Evolutionary conservation across 2,888 invertebrate genomes (phyloP).

Genomic region (Zygothrica quintamaculata): DNA sequence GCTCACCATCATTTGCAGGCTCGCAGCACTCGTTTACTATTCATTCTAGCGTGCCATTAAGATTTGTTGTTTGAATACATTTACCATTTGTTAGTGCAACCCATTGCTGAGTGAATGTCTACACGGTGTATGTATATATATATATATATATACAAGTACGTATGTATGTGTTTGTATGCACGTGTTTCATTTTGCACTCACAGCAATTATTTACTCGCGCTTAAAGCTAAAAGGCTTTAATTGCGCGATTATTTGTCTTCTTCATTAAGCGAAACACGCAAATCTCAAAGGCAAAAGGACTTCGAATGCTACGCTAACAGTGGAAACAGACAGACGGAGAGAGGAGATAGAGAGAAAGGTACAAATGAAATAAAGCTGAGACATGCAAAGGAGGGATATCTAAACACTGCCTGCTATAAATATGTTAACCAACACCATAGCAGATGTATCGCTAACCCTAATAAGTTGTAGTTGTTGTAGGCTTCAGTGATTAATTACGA

Average conservation of each 20-base stretch:
- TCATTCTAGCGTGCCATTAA: slow-evolving; percentile 80
- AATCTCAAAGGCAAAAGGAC: slow-evolving; percentile 74
- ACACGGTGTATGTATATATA: slow-evolving; percentile 8
- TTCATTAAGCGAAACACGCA: slow-evolving; percentile 82
- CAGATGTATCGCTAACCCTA: not conserved
- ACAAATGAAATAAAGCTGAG: too few species aligned
- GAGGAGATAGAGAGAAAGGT: not conserved
- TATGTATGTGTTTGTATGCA: slow-evolving; percentile 35
- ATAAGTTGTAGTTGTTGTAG: slow-evolving; percentile 4
- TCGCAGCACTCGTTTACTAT: slow-evolving; percentile 71
- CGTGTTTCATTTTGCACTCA: slow-evolving; percentile 67
- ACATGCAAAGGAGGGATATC: slow-evolving; percentile 12
- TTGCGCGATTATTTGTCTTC: slow-evolving; percentile 84
- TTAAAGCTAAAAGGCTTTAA: slow-evolving; percentile 83
- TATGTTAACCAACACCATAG: slow-evolving; percentile 23
- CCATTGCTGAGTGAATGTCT: slow-evolving; percentile 34
- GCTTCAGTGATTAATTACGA: not conserved
- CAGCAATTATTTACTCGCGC: slow-evolving; percentile 82
- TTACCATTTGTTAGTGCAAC: slow-evolving; percentile 78
- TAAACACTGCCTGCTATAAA: slow-evolving; percentile 59
- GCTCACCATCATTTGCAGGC: not conserved
- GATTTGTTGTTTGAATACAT: slow-evolving; percentile 80
- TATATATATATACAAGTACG: slow-evolving; percentile 12
- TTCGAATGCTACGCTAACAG: slow-evolving; percentile 4
- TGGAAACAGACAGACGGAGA: not conserved